A percentile compares a stretch with the other conserved stretches of the same genome.
phyloP scores from a whole-genome alignment of 2,888 invertebrate genomes.

The Rugalucina vietnamica region DNA sequence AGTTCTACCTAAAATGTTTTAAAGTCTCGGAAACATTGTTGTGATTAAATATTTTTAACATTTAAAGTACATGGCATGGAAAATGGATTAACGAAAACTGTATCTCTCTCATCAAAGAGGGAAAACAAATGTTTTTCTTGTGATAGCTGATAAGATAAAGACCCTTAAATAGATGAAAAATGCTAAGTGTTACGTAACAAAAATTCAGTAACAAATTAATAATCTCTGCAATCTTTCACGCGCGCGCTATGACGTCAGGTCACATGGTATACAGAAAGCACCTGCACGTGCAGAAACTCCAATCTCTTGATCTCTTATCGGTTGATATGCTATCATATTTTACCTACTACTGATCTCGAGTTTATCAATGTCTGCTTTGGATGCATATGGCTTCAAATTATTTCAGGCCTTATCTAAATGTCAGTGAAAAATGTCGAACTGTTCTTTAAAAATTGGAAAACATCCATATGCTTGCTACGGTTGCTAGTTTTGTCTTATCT shows the following conservation, averaged over 20 bases:
- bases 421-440: conserved; percentile 2
- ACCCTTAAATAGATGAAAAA: conserved; percentile 4
- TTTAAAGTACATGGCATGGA: no score
- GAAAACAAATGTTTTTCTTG: neutral
- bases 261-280: conserved; percentile 2
- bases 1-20: no score
- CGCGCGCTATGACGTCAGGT: conserved; percentile 6
- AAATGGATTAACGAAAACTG: no score
- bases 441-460: neutral
- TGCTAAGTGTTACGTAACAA: neutral
- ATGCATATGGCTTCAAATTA: conserved; percentile 12
- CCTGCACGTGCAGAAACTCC: conserved; percentile 1
- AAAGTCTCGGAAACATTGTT: no score
- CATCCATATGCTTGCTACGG: neutral
- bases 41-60: no score
- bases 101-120: no score
- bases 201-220: conserved; percentile 1
- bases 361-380: conserved; percentile 14
- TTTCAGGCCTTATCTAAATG: neutral
- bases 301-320: conserved; percentile 2
- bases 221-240: no score
- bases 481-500: neutral
- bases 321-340: neutral
- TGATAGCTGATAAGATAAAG: neutral
- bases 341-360: conserved; percentile 8